These are phyloP conservation scores for Athetis lepigone DNA, from an alignment of 2,888 invertebrate genomes.

Conservation along the genomic window DNA sequence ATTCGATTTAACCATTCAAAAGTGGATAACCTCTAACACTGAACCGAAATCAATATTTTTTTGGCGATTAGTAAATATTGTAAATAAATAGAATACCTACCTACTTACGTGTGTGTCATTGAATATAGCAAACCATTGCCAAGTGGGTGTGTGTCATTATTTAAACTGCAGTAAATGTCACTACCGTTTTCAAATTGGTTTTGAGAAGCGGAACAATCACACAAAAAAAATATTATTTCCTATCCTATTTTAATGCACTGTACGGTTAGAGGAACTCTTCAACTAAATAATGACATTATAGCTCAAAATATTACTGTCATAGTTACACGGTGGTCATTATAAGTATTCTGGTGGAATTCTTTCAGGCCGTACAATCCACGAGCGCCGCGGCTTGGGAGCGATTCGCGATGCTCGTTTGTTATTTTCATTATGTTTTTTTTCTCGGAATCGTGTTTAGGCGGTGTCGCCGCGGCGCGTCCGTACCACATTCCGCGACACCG, in stretches of 20 bases:
- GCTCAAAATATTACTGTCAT: conserved; percentile 3
- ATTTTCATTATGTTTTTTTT: conserved; percentile 75
- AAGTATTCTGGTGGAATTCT: conserved; percentile 55
- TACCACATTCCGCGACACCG: conserved; percentile 86
- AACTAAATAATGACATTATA: background rate
- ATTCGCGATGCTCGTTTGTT: conserved; percentile 71
- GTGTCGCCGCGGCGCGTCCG: conserved; percentile 78
- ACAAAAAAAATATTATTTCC: conserved; percentile 14
- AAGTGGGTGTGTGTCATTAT: conserved; percentile 31
- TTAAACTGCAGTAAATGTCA: conserved; percentile 27
- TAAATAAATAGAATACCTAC: conserved; percentile 13
- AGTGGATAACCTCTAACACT: conserved; percentile 33
- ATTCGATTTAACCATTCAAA: conserved; percentile 18
- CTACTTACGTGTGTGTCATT: conserved; percentile 55
- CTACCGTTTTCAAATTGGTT: conserved; percentile 2
- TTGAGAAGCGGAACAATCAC: conserved; percentile 34
- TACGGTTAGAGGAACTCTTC: conserved; percentile 3
- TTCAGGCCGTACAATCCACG: conserved; percentile 53
- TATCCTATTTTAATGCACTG: conserved; percentile 24
- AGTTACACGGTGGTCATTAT: conserved; percentile 15
- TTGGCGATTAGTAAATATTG: conserved; percentile 20
- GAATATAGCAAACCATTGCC: conserved; percentile 38
- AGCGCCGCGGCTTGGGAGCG: conserved; percentile 60
- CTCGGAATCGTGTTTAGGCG: conserved; percentile 80
- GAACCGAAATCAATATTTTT: conserved; percentile 22